Evolutionary conservation across 2,888 invertebrate species (phyloP), one percentile per base, ranked within the genome.

Genomic region (Clepsis dumicolana): DNA sequence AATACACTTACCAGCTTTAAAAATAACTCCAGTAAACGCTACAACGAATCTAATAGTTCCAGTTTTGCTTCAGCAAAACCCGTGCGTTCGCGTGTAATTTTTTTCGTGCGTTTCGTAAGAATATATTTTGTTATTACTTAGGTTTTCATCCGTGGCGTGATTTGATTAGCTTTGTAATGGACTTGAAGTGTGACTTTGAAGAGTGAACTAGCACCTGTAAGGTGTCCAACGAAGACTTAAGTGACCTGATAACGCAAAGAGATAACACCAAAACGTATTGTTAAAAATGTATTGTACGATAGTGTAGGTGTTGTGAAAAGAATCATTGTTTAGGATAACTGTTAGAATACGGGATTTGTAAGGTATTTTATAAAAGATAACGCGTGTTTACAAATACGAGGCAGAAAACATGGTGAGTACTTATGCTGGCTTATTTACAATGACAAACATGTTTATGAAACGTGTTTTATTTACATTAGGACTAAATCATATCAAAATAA

Each of bases 41-140:
- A 89, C 91, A 92, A 90, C 91, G 92, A 92, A 91, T 82, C 35
- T 59, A 14, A 57, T 48, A 59, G 53, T 57, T 59, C 68, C 57
- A 44, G 44, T 44, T 38, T n/a, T 35, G 44, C 41, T 35, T 50
- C 14, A 38, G 21, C 48, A 21, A 41, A 57, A 64, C 53, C 41
- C 59, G 63, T 68, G 68, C 61, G 32, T 54, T 53, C 24, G 18
- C 29, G 54, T 66, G 48, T 48, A 25, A 16, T 12, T 53, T 62
- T n/a, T 56, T 62, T 50, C 48, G 62, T 56, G 62, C 62, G 56
- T 61, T 61, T 25, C 41, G 25, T 52, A n/a, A 35, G 21, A 50
- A n/a, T 32, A 18, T 53, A 63, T 64, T 68, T 64, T 68, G 67
- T 63, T 68, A 64, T 64, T 52, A 68, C 57, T 64, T 32, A 16